Conservation (phyloP, 2,113 vertebrate species). For the Bettongia penicillata region DNA sequence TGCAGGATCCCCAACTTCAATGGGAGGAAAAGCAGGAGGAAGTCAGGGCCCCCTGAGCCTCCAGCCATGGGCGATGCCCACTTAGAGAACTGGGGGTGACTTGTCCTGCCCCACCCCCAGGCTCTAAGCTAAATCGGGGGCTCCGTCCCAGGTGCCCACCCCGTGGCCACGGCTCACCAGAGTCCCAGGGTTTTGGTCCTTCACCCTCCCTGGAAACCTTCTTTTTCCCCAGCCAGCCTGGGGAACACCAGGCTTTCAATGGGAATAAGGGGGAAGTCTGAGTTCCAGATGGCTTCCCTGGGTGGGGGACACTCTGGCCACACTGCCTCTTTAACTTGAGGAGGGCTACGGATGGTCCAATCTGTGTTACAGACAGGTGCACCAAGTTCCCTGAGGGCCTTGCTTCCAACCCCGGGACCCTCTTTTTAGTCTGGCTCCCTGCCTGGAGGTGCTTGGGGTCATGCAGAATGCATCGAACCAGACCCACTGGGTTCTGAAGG, state of each 20-base stretch:
- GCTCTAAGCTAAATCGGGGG: slow-evolving; percentile 62
- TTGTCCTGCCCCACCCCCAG: background rate
- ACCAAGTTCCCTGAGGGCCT: background rate
- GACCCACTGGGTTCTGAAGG: no score
- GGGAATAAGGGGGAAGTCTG: background rate
- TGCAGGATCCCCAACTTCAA: slow-evolving; percentile 30
- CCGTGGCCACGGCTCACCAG: slow-evolving; percentile 44
- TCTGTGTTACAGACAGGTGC: background rate
- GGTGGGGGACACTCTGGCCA: no score
- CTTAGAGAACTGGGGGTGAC: slow-evolving; percentile 60
- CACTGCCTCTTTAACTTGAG: background rate
- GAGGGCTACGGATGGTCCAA: background rate
- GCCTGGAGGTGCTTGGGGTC: background rate
- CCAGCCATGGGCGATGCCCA: slow-evolving; percentile 63
- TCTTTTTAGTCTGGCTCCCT: background rate
- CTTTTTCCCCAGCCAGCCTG: background rate
- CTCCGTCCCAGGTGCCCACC: slow-evolving; percentile 71
- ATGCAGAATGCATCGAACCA: background rate
- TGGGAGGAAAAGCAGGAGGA: slow-evolving; percentile 31
- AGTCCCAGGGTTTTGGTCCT: slow-evolving; percentile 56
- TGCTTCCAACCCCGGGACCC: background rate
- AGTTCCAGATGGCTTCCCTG: background rate
- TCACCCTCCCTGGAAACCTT: slow-evolving; percentile 71
- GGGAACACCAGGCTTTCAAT: background rate
- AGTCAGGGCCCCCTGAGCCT: slow-evolving; percentile 54